A percentile compares a stretch with the other conserved stretches of the same genome.
Evolutionary conservation across 1,140 invertebrate species (phyloP).

Genomic region (Cheumatopsyche charites): DNA sequence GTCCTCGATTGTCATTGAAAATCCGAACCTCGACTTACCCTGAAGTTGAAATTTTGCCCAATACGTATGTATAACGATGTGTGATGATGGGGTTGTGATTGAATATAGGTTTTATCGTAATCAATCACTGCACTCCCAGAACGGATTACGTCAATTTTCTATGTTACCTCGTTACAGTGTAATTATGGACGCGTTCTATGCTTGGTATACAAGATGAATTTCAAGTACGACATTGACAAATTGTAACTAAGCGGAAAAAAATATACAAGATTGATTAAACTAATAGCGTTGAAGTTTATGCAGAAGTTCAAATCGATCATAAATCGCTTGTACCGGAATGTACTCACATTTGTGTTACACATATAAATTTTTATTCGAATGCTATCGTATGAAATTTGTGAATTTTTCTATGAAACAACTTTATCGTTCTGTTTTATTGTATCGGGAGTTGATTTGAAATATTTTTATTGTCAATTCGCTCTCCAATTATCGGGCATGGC

Average conservation of each 20-base stretch:
- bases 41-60: too few species aligned
- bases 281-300: constrained; percentile 9
- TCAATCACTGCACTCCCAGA: constrained; percentile 25
- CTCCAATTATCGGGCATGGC: too few species aligned
- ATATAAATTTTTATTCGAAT: background rate
- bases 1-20: constrained; percentile 5
- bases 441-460: constrained; percentile 3
- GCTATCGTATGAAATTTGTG: background rate
- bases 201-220: constrained; percentile 10
- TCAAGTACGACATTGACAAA: constrained; percentile 25
- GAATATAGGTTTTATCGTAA: background rate
- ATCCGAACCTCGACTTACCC: too few species aligned
- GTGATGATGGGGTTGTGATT: background rate
- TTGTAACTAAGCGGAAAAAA: constrained; percentile 13
- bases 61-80: too few species aligned
- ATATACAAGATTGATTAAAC: constrained; percentile 20
- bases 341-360: too few species aligned
- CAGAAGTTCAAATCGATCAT: constrained; percentile 4
- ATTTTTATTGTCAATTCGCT: constrained; percentile 11
- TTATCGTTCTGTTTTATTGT: constrained; percentile 1
- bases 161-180: constrained; percentile 7
- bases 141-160: constrained; percentile 26
- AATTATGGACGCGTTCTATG: background rate
- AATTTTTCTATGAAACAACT: background rate
- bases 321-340: background rate